Evolutionary conservation across 2,888 invertebrate species (phyloP).

Genomic region (Eupithecia subfuscata): DNA sequence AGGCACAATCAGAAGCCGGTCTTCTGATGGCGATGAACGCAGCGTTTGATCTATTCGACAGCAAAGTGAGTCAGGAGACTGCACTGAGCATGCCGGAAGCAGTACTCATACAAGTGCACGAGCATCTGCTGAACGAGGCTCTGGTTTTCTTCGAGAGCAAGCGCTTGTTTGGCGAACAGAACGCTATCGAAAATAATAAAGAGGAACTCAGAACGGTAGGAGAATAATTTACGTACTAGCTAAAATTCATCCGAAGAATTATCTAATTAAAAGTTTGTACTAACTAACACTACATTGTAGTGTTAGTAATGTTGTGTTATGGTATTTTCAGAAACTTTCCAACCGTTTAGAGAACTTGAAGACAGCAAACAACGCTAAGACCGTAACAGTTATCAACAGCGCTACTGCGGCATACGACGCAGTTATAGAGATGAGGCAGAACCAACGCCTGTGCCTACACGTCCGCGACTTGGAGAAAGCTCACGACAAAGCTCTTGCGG

Average conservation of each 20-base stretch:
- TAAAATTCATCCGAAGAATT: too few species aligned
- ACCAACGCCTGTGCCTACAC: too few species aligned
- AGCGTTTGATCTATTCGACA: constrained; percentile 27
- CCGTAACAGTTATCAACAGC: too few species aligned
- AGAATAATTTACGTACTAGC: too few species aligned
- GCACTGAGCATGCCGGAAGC: constrained; percentile 20
- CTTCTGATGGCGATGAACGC: constrained; percentile 26
- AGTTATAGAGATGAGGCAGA: neutral
- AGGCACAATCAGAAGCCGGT: constrained; percentile 27
- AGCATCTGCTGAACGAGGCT: constrained; percentile 18
- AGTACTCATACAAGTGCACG: constrained; percentile 16
- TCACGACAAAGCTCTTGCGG: too few species aligned
- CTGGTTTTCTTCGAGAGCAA: constrained; percentile 20
- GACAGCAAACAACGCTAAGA: too few species aligned
- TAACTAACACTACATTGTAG: too few species aligned
- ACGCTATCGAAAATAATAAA: constrained; percentile 16
- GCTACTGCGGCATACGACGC: constrained; percentile 16
- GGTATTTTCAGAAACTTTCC: too few species aligned
- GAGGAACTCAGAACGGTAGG: constrained; percentile 14
- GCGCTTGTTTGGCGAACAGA: constrained; percentile 19
- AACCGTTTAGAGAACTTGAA: too few species aligned
- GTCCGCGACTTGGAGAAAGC: too few species aligned
- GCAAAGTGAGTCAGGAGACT: neutral
- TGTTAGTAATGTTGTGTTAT: too few species aligned
- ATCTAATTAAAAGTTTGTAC: too few species aligned